Conservation (phyloP, 2,113 vertebrate species). For the Sander vitreus region DNA sequence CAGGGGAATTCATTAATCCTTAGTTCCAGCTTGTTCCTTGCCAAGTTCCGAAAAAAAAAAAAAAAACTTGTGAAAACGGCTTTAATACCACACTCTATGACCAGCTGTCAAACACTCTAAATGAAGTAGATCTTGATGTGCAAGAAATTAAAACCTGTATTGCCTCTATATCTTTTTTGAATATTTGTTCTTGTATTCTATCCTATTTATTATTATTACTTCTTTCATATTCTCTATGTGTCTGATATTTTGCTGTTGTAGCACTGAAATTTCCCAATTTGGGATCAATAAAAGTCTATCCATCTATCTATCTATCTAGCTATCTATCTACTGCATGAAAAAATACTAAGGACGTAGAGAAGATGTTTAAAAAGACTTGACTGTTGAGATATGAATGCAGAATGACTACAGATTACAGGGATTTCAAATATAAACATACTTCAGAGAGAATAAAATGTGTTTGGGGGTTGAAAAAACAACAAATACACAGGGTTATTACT, state of each 20-base stretch:
- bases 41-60: slow-evolving; percentile 45
- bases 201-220: no score
- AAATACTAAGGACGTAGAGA: not conserved
- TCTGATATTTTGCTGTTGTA: no score
- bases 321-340: not conserved
- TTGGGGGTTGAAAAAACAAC: slow-evolving; percentile 31
- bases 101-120: slow-evolving; percentile 32
- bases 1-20: slow-evolving; percentile 75
- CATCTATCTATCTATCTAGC: no score
- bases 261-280: no score
- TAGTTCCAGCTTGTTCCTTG: slow-evolving; percentile 49
- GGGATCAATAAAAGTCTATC: no score
- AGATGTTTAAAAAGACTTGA: not conserved
- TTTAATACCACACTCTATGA: slow-evolving; percentile 25
- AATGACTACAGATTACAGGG: slow-evolving; percentile 23
- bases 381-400: slow-evolving; percentile 24
- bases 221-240: no score
- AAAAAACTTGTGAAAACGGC: slow-evolving; percentile 56
- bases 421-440: slow-evolving; percentile 35
- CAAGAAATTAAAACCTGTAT: slow-evolving; percentile 16
- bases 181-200: no score
- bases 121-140: slow-evolving; percentile 10
- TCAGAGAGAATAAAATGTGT: not conserved
- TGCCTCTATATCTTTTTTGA: not conserved
- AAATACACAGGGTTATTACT: slow-evolving; percentile 37